Conservation (phyloP, 2,797 vertebrate species). For the Alauda arvensis region DNA sequence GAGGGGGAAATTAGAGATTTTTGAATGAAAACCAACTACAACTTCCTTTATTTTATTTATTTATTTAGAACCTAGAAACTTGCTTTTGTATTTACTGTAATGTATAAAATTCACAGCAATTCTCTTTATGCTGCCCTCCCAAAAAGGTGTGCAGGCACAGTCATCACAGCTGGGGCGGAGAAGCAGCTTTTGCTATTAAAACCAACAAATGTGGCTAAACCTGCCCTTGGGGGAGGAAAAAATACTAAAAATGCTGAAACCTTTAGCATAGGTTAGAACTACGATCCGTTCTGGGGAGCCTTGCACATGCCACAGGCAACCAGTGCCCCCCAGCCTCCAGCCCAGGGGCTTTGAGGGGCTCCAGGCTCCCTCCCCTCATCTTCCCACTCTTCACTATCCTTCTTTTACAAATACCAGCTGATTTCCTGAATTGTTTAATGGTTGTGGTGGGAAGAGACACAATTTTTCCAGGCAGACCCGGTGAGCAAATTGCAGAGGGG, state of each 20-base stretch:
- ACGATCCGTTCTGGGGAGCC: fast-evolving
- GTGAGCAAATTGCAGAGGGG: not conserved
- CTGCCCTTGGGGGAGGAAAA: not conserved
- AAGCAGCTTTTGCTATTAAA: not conserved
- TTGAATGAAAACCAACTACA: fast-evolving
- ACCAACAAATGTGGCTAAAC: not conserved
- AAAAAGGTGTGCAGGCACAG: not conserved
- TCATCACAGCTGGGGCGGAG: not conserved
- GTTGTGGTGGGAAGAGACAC: not conserved
- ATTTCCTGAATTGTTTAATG: not conserved
- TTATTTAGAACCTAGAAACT: not conserved
- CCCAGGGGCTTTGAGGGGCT: not conserved
- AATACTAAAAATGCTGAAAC: not conserved
- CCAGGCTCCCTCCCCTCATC: not conserved
- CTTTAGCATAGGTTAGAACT: not conserved
- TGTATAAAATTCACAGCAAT: not conserved
- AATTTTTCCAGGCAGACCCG: not conserved
- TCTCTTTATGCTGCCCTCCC: not conserved
- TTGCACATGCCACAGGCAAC: not conserved
- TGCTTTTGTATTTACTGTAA: not conserved
- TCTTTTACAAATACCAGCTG: not conserved
- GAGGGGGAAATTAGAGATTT: not conserved
- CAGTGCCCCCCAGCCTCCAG: not conserved
- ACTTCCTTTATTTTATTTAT: not conserved
- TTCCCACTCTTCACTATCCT: not conserved